A percentile compares a stretch with the other conserved stretches of the same genome.
Conservation (phyloP, 2,797 vertebrate species). For the Leptodactylus fallax region DNA sequence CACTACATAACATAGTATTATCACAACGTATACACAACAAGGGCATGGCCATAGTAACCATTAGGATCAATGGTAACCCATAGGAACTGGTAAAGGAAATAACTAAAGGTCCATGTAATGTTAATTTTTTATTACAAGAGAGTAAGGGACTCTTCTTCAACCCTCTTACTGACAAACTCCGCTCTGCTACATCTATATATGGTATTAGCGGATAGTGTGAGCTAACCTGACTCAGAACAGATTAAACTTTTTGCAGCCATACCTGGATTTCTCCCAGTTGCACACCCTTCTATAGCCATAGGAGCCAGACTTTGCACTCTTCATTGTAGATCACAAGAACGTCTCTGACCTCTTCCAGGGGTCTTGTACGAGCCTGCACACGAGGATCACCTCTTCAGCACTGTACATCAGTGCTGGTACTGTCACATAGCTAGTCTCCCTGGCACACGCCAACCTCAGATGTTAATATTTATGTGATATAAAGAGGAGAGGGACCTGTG, state of each 20-base stretch:
- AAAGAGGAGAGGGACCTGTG: background rate
- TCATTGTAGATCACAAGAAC: background rate
- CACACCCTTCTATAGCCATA: background rate
- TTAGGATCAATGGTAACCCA: too few species aligned
- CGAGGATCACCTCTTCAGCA: too few species aligned
- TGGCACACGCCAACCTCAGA: background rate
- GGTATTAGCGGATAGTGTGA: background rate
- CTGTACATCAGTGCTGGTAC: background rate
- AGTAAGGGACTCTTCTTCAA: too few species aligned
- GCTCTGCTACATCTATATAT: background rate
- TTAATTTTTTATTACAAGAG: too few species aligned
- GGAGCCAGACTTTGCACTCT: background rate
- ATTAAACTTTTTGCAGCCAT: background rate
- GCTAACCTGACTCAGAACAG: background rate
- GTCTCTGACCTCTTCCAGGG: background rate
- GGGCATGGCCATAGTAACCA: too few species aligned
- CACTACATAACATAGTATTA: too few species aligned
- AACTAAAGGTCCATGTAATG: too few species aligned
- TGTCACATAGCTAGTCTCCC: background rate
- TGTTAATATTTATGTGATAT: background rate
- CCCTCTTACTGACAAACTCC: background rate
- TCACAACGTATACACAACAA: too few species aligned
- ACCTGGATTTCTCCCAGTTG: background rate
- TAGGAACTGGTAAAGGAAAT: too few species aligned
- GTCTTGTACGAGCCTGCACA: background rate